Percentiles rank a stretch among this genome's conserved stretches.
phyloP scores from a whole-genome alignment of 2,113 vertebrate genomes.

The Pelecanoides urinatrix region DNA sequence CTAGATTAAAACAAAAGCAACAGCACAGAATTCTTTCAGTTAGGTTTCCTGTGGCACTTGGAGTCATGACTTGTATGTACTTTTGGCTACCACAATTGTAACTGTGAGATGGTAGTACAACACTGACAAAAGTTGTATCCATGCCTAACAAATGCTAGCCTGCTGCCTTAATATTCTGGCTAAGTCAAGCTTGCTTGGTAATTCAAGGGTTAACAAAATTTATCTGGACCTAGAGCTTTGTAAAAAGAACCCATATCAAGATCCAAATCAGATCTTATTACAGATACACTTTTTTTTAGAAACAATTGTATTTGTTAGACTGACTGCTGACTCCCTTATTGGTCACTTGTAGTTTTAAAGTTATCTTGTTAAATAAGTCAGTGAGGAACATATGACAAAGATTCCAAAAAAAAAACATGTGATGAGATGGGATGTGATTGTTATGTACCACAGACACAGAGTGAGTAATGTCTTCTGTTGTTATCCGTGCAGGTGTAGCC shows the following conservation, averaged over 20 bases:
- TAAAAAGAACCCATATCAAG: not conserved
- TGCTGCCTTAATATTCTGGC: not conserved
- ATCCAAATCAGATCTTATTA: not conserved
- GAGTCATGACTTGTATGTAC: fast-evolving
- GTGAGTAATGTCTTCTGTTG: not conserved
- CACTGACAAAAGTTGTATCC: not conserved
- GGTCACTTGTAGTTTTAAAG: not conserved
- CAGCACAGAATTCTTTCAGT: not conserved
- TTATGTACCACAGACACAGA: not conserved
- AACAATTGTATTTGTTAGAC: not conserved
- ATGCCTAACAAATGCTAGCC: not conserved
- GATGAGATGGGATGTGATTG: not conserved
- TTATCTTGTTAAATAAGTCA: not conserved
- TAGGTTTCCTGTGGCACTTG: not conserved
- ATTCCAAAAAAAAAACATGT: not conserved
- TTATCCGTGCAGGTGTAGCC: not conserved
- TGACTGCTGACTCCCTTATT: not conserved
- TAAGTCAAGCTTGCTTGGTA: not conserved
- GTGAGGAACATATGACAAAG: not conserved
- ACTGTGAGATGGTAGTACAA: not conserved
- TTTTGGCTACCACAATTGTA: not conserved
- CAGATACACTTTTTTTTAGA: not conserved
- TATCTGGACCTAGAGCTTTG: not conserved
- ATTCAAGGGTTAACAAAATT: not conserved
- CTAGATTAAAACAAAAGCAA: not conserved